phyloP scores from a whole-genome alignment of 2,888 invertebrate genomes.

The Cyclophora albipunctata region DNA sequence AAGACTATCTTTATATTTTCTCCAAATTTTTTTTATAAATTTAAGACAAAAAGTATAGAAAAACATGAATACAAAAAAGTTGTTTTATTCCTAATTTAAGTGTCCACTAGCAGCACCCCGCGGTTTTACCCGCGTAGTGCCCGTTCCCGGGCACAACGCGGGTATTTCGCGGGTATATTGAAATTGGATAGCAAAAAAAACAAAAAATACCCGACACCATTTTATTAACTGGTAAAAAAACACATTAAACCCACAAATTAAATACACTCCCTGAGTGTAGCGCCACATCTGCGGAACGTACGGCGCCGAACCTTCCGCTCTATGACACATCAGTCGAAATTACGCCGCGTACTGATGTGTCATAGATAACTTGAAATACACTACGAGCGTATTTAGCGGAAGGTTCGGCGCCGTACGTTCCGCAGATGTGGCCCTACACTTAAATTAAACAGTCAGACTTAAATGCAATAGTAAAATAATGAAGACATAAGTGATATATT shows the following conservation, averaged over 20 bases:
- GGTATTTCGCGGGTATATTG: neutral
- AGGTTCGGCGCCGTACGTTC: no score
- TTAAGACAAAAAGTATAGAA: conserved; percentile 65
- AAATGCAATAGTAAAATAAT: neutral
- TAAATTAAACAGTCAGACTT: conserved; percentile 7
- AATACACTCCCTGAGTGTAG: neutral
- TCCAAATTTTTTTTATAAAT: conserved; percentile 54
- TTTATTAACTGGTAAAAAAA: conserved; percentile 14
- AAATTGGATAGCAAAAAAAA: conserved; percentile 5
- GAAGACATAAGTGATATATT: neutral
- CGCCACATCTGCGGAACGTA: no score
- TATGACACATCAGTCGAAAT: no score
- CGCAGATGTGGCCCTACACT: no score
- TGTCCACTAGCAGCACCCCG: no score
- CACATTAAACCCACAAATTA: conserved; percentile 12
- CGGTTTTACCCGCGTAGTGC: no score
- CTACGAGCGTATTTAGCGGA: no score
- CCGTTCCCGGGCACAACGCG: no score
- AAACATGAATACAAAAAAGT: conserved; percentile 42
- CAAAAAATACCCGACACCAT: conserved; percentile 19
- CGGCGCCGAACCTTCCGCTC: no score
- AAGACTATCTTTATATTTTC: conserved; percentile 35
- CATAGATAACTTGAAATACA: no score
- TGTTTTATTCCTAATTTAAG: conserved; percentile 37
- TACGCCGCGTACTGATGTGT: no score